phyloP scores from a whole-genome alignment of 1,140 invertebrate genomes.

The Varroa destructor region DNA sequence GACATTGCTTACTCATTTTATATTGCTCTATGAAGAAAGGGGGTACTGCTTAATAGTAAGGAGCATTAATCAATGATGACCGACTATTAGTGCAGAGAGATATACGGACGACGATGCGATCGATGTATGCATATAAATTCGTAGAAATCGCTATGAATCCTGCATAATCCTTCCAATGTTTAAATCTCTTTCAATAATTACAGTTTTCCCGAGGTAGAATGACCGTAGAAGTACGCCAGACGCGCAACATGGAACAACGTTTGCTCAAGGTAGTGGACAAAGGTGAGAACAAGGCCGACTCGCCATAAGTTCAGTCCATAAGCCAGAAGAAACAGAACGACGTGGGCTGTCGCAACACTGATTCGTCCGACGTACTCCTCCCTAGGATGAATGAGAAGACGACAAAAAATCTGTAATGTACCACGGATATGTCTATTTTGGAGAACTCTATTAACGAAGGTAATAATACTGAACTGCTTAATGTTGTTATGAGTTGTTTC shows the following conservation, averaged over 20 bases:
- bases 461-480: too few relatives aligned
- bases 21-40: constrained; percentile 19
- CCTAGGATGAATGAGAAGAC: too few relatives aligned
- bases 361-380: constrained; percentile 23
- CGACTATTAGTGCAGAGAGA: too few relatives aligned
- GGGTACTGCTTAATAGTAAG: neutral
- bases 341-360: neutral
- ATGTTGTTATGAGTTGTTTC: constrained; percentile 34
- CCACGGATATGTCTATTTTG: too few relatives aligned
- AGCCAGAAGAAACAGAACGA: constrained; percentile 6
- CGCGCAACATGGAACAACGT: constrained; percentile 19
- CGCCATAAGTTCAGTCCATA: constrained; percentile 12
- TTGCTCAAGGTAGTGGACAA: constrained; percentile 22
- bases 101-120: too few relatives aligned
- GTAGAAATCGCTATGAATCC: too few relatives aligned
- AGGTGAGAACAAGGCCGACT: constrained; percentile 6
- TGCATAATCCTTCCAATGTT: too few relatives aligned
- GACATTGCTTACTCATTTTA: neutral
- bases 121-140: too few relatives aligned
- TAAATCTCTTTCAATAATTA: neutral
- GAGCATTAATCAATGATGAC: too few relatives aligned
- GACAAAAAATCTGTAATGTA: too few relatives aligned
- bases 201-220: neutral
- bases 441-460: too few relatives aligned
- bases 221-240: constrained; percentile 7